Conservation (phyloP, 2,888 invertebrate genomes). For the Silvanus unidentatus region DNA sequence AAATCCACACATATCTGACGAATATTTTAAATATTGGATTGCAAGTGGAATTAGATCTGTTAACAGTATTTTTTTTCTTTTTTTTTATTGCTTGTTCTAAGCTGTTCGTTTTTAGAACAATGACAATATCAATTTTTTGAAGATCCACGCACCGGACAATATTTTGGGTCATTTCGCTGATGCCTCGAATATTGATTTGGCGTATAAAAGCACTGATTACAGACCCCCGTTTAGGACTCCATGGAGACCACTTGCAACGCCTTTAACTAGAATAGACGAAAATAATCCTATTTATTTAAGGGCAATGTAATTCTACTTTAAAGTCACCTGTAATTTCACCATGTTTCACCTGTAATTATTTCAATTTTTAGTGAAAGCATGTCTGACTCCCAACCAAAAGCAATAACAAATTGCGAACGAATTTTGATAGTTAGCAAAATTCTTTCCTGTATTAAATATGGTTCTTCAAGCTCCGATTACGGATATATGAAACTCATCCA, state of each 20-base stretch:
- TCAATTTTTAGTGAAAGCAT: conserved; percentile 19
- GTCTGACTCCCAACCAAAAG: conserved; percentile 18
- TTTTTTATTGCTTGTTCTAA: too few species aligned
- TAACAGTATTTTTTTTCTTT: conserved; percentile 20
- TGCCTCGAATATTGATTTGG: conserved; percentile 27
- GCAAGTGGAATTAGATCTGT: conserved; percentile 26
- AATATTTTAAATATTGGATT: conserved; percentile 32
- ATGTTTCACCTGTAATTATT: conserved; percentile 4
- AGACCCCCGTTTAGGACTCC: conserved; percentile 18
- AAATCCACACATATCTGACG: conserved; percentile 27
- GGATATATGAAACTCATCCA: conserved; percentile 34
- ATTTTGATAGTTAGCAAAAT: conserved; percentile 36
- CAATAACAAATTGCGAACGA: conserved; percentile 35
- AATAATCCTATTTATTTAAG: conserved; percentile 23
- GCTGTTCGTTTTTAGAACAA: conserved; percentile 20
- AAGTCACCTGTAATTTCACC: not conserved
- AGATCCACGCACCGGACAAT: conserved; percentile 33
- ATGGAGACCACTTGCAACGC: conserved; percentile 27
- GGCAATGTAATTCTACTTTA: conserved; percentile 23
- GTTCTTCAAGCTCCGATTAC: conserved; percentile 24
- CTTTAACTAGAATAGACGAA: conserved; percentile 23
- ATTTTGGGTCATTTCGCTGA: conserved; percentile 26
- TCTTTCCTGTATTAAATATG: conserved; percentile 31
- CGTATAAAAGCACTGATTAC: conserved; percentile 22
- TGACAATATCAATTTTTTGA: conserved; percentile 32